phyloP scores from a whole-genome alignment of 2,797 vertebrate genomes.

The Neosilurus mollespiculum region DNA sequence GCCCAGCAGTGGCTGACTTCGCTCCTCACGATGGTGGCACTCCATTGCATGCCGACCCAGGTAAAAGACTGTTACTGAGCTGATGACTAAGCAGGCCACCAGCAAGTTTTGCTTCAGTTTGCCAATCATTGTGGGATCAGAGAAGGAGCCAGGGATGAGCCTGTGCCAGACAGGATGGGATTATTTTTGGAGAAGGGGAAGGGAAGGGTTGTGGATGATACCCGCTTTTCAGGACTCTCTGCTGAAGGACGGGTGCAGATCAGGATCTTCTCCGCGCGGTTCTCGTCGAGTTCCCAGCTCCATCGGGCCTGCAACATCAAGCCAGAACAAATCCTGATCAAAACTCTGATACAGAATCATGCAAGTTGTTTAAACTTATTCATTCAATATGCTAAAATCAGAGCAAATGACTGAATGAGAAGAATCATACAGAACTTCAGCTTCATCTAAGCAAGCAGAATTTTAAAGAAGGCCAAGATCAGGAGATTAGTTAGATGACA shows the following conservation, averaged over 20 bases:
- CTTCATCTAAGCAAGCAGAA: slow-evolving; percentile 36
- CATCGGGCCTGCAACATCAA: slow-evolving; percentile 72
- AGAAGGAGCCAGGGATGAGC: slow-evolving; percentile 47
- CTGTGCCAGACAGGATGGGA: slow-evolving; percentile 44
- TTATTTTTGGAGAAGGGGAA: slow-evolving; percentile 18
- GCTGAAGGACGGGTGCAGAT: slow-evolving; percentile 60
- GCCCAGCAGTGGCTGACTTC: slow-evolving; percentile 68
- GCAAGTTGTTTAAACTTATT: slow-evolving; percentile 15
- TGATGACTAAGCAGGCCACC: slow-evolving; percentile 91
- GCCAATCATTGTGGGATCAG: slow-evolving; percentile 79
- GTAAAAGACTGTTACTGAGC: slow-evolving; percentile 93
- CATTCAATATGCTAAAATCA: neutral
- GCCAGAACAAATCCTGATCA: slow-evolving; percentile 32
- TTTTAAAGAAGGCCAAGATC: slow-evolving; percentile 5
- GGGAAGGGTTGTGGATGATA: slow-evolving; percentile 33
- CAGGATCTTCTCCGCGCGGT: slow-evolving; percentile 66
- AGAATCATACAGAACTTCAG: slow-evolving; percentile 36
- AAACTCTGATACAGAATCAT: slow-evolving; percentile 4
- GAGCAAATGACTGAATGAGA: neutral
- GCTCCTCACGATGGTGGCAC: slow-evolving; percentile 93
- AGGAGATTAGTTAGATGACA: slow-evolving; percentile 31
- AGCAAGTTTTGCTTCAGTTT: slow-evolving; percentile 96
- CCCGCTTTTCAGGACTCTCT: slow-evolving; percentile 67
- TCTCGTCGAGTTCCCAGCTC: slow-evolving; percentile 68
- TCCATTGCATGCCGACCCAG: slow-evolving; percentile 95